Conservation (phyloP, 2,888 invertebrate genomes). For the Lasioglossum oenotherae region DNA sequence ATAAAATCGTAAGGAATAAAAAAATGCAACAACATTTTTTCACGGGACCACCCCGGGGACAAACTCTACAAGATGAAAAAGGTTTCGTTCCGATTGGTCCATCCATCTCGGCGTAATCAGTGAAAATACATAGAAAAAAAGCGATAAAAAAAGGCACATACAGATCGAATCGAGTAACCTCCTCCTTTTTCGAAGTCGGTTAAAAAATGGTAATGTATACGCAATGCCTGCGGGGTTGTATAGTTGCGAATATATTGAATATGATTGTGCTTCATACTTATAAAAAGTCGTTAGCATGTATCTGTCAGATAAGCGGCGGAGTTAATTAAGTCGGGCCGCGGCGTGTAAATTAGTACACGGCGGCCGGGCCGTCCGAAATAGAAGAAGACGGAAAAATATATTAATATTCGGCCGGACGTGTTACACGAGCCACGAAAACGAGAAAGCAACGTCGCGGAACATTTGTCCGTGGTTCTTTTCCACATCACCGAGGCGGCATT, state of each 20-base stretch:
- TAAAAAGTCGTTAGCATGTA: background rate
- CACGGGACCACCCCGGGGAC: no score
- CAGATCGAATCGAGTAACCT: no score
- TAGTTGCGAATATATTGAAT: background rate
- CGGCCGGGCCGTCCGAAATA: background rate
- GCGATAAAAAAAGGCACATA: no score
- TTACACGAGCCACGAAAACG: background rate
- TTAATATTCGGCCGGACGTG: constrained; percentile 11
- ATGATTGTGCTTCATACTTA: background rate
- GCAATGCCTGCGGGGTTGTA: no score
- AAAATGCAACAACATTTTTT: no score
- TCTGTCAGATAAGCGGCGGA: background rate
- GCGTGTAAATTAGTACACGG: constrained; percentile 9
- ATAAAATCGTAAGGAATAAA: no score
- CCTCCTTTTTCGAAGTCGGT: no score
- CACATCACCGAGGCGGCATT: constrained; percentile 38
- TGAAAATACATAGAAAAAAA: no score
- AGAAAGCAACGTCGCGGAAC: background rate
- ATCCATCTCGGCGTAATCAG: no score
- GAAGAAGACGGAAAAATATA: constrained; percentile 5
- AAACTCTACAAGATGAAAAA: no score
- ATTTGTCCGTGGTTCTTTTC: constrained; percentile 41
- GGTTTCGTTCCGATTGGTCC: no score
- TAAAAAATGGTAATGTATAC: no score
- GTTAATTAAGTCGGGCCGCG: background rate